Base-by-base conservation (phyloP, 2,113 vertebrate species). In the Pygoscelis antarcticus region DNA sequence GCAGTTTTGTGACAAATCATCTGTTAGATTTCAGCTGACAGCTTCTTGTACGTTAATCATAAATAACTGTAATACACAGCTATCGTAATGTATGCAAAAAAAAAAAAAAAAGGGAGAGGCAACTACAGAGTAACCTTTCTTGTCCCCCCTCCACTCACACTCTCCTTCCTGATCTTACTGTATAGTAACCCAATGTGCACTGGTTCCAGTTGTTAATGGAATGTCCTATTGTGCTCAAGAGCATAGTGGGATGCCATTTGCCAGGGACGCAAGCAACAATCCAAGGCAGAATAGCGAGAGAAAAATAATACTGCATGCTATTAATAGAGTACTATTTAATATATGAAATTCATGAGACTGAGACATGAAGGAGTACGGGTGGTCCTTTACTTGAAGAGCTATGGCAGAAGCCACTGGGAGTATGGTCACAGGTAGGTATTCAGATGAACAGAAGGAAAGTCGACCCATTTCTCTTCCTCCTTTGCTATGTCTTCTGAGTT, bases 21-120 rank as follows among this genome's bases (percentile, higher is more conserved):
- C 92, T 95, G 90, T 94, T 97, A 97, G 95, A 98, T 96, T 98
- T 98, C 87, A 98, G 90, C 77, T 4, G 62, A 97, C 94, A 97
- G 91, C 70, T 92, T 97, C 96, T 97, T 96, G 94, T 94, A 97
- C 55, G 36, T 93, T 98, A 97, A 98, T 97, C 96, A 95, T 91
- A 98, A 98, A 94, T 97, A 98, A 97, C 90, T 94, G 58, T 90
- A 97, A 98, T 98, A 95, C 95, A 97, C 0, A 0, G 81, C 61
- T 95, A 96, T 93, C 12, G 38, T 93, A 96, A 96, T 52, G 46
- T 66, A 96, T 75, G 65, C 66, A 95, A 90, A 25, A 57, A 91
- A 93, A 92, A 96, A 86, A 96, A 85, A 42, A 42, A 89, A 94
- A 52, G 46, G 30, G 29, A 92, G 83, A 95, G 55, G 88, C 69